phyloP scores from a whole-genome alignment of 1,140 invertebrate genomes.

The Sinella curviseta region DNA sequence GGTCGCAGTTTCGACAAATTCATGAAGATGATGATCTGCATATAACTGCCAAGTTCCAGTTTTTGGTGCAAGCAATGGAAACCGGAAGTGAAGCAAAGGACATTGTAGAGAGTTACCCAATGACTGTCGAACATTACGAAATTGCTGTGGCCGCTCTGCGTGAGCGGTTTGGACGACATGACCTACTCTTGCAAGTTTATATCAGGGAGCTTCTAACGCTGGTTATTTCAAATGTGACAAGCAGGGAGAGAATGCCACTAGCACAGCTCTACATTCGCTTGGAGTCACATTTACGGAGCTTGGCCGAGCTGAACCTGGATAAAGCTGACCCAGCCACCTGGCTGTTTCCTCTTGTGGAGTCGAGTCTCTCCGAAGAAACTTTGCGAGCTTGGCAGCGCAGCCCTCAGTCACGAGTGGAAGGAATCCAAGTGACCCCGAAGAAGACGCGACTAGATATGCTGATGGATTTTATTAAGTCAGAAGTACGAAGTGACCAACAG shows the following conservation, averaged over 20 bases:
- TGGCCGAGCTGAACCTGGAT: neutral
- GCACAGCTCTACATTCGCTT: neutral
- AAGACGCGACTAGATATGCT: neutral
- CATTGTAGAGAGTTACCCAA: neutral
- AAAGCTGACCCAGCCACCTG: conserved; percentile 13
- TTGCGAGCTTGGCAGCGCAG: neutral
- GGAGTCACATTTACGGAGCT: neutral
- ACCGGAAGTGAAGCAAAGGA: neutral
- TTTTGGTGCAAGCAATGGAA: neutral
- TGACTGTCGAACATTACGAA: neutral
- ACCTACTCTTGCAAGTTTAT: neutral
- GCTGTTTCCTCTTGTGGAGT: neutral
- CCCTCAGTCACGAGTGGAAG: neutral
- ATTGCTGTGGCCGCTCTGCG: neutral
- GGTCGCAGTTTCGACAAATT: neutral
- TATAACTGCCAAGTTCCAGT: neutral
- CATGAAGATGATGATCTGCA: neutral
- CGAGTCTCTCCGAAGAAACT: neutral
- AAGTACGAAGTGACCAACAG: too few relatives aligned
- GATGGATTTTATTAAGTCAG: too few relatives aligned
- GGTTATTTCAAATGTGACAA: neutral
- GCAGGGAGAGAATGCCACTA: neutral
- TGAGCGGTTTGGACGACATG: neutral
- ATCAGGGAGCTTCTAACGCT: too few relatives aligned
- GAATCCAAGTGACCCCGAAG: neutral